phyloP scores from a whole-genome alignment of 1,140 invertebrate species.

The Drosophila rhopaloa region DNA sequence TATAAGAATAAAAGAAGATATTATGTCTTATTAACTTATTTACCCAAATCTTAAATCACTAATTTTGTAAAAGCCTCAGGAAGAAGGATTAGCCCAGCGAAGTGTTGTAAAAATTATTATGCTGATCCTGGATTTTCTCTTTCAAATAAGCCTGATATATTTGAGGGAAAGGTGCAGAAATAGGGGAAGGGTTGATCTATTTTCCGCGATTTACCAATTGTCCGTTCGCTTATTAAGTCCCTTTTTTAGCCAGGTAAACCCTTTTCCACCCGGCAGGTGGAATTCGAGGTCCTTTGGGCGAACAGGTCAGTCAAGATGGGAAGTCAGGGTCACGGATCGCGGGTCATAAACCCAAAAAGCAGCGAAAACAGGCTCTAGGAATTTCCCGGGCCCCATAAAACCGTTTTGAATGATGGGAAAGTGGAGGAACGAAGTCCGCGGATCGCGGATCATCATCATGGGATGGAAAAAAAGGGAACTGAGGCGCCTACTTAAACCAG shows the following conservation, averaged over 20 bases:
- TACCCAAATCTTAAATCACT: neutral
- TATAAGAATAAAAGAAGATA: too few relatives aligned
- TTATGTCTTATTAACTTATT: neutral
- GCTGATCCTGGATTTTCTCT: slow-evolving; percentile 4
- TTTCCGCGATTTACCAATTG: slow-evolving; percentile 36
- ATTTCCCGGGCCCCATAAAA: slow-evolving; percentile 64
- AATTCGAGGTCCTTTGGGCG: slow-evolving; percentile 3
- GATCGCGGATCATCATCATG: slow-evolving; percentile 57
- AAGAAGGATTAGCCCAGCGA: neutral
- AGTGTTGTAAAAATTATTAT: slow-evolving; percentile 28
- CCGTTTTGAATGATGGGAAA: slow-evolving; percentile 65
- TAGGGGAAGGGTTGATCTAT: neutral
- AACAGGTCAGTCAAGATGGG: neutral
- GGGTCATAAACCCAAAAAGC: slow-evolving; percentile 26
- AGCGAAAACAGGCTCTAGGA: slow-evolving; percentile 46
- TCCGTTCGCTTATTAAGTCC: slow-evolving; percentile 19
- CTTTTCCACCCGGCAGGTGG: slow-evolving; percentile 35
- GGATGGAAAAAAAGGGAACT: neutral
- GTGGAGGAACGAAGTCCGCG: neutral
- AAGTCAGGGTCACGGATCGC: slow-evolving; percentile 58
- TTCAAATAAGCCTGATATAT: slow-evolving; percentile 2
- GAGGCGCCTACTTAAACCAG: slow-evolving; percentile 37
- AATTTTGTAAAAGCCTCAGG: neutral
- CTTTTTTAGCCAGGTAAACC: slow-evolving; percentile 19
- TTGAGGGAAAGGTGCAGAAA: neutral